phyloP scores from a whole-genome alignment of 30 jellyfish, hydroid and myxozoan genomes.

The Rhopilema esculentum region DNA sequence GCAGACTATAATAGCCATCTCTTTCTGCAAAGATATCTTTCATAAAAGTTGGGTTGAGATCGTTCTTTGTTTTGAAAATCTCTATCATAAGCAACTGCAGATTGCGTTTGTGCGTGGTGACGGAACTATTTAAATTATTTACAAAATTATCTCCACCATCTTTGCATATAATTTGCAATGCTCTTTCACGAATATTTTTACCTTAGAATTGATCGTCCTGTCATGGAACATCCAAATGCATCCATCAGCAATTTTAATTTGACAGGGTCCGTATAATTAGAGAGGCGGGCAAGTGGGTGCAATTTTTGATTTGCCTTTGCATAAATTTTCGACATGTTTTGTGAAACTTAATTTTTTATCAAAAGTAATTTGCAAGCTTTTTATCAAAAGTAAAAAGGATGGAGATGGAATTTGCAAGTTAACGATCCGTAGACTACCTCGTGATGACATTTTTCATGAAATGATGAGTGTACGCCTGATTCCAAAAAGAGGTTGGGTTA shows the following conservation, averaged over 20 bases:
- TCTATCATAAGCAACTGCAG: not conserved
- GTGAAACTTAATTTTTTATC: not conserved
- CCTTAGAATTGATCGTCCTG: constrained; percentile 1
- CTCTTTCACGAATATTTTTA: not conserved
- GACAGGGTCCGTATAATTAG: constrained; percentile 2
- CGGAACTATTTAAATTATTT: not conserved
- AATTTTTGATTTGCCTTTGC: no score
- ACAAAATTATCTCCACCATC: not conserved
- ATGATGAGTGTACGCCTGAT: no score
- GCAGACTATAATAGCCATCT: not conserved
- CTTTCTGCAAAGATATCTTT: no score
- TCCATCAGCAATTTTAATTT: not conserved
- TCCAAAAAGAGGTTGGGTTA: no score
- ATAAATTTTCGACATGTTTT: not conserved
- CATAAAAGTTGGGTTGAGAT: not conserved
- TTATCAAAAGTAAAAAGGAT: no score
- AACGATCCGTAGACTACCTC: no score
- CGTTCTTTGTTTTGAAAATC: not conserved
- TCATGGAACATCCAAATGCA: not conserved
- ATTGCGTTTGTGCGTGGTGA: not conserved
- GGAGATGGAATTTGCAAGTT: no score
- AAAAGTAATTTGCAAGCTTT: no score
- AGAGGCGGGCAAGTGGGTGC: not conserved
- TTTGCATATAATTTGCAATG: not conserved
- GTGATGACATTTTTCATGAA: no score